Conservation (phyloP, 1,140 invertebrate species). For the Trypoxylus dichotomus region DNA sequence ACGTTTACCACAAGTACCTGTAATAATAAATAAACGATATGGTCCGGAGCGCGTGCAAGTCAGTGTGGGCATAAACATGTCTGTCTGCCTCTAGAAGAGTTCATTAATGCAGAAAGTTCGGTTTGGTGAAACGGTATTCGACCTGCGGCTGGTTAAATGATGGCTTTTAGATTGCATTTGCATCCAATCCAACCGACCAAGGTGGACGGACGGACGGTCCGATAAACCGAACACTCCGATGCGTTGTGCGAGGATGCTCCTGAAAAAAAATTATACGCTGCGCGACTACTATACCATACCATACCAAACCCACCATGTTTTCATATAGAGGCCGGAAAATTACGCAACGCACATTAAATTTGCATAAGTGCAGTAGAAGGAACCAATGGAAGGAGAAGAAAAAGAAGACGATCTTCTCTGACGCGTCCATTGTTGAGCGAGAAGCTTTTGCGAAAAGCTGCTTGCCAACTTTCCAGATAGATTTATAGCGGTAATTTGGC, state of each 20-base stretch:
- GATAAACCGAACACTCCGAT: background rate
- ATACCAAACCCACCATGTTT: background rate
- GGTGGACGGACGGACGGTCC: background rate
- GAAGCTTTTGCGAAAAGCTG: constrained; percentile 5
- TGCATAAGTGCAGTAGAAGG: constrained; percentile 2
- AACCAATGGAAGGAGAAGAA: background rate
- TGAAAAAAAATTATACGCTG: background rate
- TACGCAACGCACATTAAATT: background rate
- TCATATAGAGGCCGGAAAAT: background rate
- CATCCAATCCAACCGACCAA: constrained; percentile 36
- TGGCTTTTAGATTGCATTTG: constrained; percentile 53
- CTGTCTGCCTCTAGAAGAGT: constrained; percentile 50
- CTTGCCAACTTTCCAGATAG: constrained; percentile 18
- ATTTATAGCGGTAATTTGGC: constrained; percentile 15
- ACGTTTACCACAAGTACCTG: constrained; percentile 50
- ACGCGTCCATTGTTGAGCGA: constrained; percentile 9
- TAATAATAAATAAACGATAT: constrained; percentile 53
- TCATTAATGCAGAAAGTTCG: constrained; percentile 51
- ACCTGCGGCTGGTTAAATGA: constrained; percentile 49
- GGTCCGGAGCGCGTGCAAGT: constrained; percentile 51
- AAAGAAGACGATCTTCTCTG: background rate
- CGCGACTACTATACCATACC: background rate
- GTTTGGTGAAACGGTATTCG: constrained; percentile 50
- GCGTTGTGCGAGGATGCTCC: background rate
- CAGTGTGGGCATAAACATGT: constrained; percentile 52